A percentile compares a stretch with the other conserved stretches of the same genome.
Conservation (phyloP, 1,140 invertebrate genomes). For the Maniola jurtina region DNA sequence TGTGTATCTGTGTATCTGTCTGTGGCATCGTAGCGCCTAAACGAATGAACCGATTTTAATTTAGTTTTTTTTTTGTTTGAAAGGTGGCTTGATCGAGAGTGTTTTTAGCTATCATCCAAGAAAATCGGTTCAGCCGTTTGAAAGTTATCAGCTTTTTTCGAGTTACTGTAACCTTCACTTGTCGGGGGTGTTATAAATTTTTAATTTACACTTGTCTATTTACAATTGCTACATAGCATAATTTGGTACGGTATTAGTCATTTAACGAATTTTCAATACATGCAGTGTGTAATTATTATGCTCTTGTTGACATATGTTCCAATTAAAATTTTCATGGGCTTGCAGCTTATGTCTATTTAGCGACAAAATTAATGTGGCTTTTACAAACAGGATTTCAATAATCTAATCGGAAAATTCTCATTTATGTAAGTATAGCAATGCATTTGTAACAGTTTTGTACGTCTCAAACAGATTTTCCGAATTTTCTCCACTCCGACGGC, state of each 20-base stretch:
- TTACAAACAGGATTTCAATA: conserved; percentile 10
- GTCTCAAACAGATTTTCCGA: conserved; percentile 29
- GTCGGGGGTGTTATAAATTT: no score
- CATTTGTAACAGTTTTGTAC: conserved; percentile 16
- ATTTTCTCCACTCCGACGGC: conserved; percentile 12
- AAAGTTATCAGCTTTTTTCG: no score
- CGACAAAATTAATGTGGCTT: conserved; percentile 6
- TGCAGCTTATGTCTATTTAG: neutral
- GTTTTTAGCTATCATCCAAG: no score
- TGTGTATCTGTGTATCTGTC: no score
- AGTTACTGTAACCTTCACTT: no score
- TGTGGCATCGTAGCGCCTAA: no score
- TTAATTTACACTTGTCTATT: no score
- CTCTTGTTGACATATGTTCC: neutral
- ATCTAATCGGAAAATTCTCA: conserved; percentile 13
- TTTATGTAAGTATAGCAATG: conserved; percentile 1
- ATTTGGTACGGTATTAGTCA: neutral
- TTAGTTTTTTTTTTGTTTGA: no score
- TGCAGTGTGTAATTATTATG: neutral
- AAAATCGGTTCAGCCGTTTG: no score
- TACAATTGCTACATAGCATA: no score
- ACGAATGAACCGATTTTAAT: no score
- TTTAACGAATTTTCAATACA: neutral
- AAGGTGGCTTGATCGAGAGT: no score
- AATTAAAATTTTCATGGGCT: neutral